Evolutionary conservation across 2,113 vertebrate genomes (phyloP).

Genomic region (Verasper variegatus): DNA sequence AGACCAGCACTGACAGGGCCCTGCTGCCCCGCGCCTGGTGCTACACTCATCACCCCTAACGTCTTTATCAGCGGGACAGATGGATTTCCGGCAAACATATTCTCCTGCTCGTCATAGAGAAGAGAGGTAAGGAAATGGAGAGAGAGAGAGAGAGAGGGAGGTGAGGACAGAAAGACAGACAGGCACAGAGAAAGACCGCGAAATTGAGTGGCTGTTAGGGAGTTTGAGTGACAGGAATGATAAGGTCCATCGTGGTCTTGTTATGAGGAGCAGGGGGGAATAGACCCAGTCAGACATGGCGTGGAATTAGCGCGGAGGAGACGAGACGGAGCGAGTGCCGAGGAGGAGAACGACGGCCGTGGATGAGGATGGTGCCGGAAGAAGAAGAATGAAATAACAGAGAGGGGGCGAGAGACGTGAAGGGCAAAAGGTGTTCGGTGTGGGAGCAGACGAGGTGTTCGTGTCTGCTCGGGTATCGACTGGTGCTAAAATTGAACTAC

Average conservation of each 20-base stretch:
- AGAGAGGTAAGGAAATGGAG: slow-evolving; percentile 12
- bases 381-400: slow-evolving; percentile 14
- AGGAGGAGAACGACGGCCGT: slow-evolving; percentile 15
- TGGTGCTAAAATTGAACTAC: too few relatives aligned
- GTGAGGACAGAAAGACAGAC: slow-evolving; percentile 28
- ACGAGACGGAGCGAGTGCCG: slow-evolving; percentile 5
- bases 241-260: slow-evolving; percentile 67
- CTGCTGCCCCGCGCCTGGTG: slow-evolving; percentile 45
- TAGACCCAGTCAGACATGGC: slow-evolving; percentile 48
- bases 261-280: slow-evolving; percentile 53
- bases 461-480: background rate
- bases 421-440: slow-evolving; percentile 13
- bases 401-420: background rate
- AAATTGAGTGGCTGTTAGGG: slow-evolving; percentile 42
- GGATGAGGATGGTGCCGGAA: slow-evolving; percentile 10
- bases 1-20: slow-evolving; percentile 57
- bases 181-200: slow-evolving; percentile 15
- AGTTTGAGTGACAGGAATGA: slow-evolving; percentile 66
- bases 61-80: slow-evolving; percentile 74
- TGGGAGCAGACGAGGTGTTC: background rate
- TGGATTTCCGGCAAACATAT: slow-evolving; percentile 55
- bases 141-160: background rate
- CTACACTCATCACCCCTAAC: slow-evolving; percentile 67
- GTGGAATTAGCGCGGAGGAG: slow-evolving; percentile 61
- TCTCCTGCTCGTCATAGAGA: slow-evolving; percentile 51